phyloP scores from a whole-genome alignment of 2,113 vertebrate genomes.

The Apteryx mantelli region DNA sequence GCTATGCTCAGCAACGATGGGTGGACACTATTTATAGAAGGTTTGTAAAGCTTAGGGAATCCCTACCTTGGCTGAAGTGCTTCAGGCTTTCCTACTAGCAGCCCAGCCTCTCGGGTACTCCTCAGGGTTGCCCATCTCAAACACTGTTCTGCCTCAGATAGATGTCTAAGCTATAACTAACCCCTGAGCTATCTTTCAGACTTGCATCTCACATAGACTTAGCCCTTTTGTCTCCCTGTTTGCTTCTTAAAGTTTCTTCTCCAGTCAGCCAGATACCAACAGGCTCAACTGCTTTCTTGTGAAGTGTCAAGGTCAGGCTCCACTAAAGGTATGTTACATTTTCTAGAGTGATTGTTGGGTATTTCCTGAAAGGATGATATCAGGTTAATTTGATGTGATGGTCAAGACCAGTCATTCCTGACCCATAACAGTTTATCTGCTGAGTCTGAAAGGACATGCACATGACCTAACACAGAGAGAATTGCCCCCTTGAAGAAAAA shows the following conservation, averaged over 20 bases:
- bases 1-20: neutral
- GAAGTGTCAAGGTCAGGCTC: neutral
- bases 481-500: neutral
- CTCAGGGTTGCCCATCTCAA: neutral
- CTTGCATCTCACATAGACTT: neutral
- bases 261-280: neutral
- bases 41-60: neutral
- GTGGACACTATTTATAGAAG: neutral
- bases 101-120: neutral
- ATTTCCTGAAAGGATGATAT: neutral
- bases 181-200: neutral
- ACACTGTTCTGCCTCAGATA: neutral
- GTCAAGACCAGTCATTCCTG: neutral
- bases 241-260: neutral
- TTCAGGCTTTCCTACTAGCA: neutral
- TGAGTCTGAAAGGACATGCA: neutral
- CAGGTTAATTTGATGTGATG: neutral
- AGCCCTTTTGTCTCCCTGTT: neutral
- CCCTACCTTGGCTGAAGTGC: neutral
- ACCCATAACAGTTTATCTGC: neutral
- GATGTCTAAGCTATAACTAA: neutral
- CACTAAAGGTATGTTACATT: neutral
- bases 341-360: neutral
- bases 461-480: neutral
- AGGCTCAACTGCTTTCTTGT: neutral